A percentile compares a stretch with the other conserved stretches of the same genome.
These are phyloP conservation scores for Eupithecia dodoneata DNA, from an alignment of 2,888 invertebrate genomes.

Conservation along the genomic window DNA sequence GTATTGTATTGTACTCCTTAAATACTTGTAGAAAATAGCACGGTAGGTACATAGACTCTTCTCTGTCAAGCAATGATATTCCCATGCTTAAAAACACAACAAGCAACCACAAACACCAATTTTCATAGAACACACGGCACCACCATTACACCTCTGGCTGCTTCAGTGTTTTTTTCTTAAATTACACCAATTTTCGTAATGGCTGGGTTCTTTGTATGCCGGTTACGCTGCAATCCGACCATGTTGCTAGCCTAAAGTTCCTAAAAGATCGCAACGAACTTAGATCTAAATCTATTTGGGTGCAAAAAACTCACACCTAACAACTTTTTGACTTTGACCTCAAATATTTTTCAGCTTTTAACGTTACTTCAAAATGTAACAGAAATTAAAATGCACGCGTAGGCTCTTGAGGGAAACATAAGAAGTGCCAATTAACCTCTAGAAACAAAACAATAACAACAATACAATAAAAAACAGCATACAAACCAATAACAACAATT, in stretches of 20 bases:
- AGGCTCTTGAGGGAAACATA: no score
- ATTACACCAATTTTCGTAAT: slow-evolving; percentile 55
- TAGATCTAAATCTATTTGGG: neutral
- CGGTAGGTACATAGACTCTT: neutral
- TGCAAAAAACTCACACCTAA: no score
- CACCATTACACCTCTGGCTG: slow-evolving; percentile 28
- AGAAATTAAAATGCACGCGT: no score
- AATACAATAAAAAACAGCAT: no score
- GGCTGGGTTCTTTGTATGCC: slow-evolving; percentile 47
- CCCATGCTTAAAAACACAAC: slow-evolving; percentile 11
- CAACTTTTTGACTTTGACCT: no score
- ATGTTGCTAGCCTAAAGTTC: slow-evolving; percentile 22
- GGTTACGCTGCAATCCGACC: slow-evolving; percentile 42
- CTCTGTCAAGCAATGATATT: neutral
- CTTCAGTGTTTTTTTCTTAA: slow-evolving; percentile 44
- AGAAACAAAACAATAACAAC: no score
- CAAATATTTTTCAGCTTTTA: no score
- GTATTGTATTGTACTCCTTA: no score
- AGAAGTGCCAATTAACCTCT: no score
- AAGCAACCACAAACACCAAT: slow-evolving; percentile 23
- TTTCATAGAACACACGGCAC: slow-evolving; percentile 25
- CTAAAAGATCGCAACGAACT: neutral
- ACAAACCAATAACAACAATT: no score
- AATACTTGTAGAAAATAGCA: neutral
- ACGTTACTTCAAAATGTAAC: no score